Conservation (phyloP, 2,113 vertebrate genomes). For the Rattus rattus region DNA sequence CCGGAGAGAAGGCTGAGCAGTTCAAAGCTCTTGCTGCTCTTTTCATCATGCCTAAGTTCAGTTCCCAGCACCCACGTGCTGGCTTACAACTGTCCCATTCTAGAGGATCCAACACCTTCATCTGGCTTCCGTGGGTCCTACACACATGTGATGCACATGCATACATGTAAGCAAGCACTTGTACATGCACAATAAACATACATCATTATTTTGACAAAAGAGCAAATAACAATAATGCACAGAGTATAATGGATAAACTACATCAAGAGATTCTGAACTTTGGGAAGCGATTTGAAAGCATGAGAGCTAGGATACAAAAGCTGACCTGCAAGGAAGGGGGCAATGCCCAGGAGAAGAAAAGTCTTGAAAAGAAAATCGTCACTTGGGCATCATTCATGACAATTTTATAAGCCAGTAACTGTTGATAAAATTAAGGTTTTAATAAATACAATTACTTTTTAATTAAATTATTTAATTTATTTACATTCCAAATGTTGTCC, state of each 20-base stretch:
- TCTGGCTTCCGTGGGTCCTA: neutral
- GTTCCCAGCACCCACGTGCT: too few relatives aligned
- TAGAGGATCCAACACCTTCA: neutral
- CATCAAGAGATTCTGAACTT: neutral
- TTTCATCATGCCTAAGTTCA: neutral
- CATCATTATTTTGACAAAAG: neutral
- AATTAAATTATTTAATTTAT: too few relatives aligned
- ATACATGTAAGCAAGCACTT: neutral
- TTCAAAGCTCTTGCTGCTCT: neutral
- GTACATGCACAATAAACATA: neutral
- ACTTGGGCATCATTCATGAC: neutral
- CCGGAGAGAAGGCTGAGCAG: neutral
- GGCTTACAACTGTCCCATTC: neutral
- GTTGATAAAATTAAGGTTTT: neutral
- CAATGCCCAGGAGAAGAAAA: neutral
- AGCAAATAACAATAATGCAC: neutral
- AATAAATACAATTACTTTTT: neutral
- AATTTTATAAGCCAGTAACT: neutral
- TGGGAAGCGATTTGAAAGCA: neutral
- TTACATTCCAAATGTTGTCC: too few relatives aligned
- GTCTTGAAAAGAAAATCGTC: neutral
- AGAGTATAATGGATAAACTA: neutral
- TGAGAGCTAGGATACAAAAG: neutral
- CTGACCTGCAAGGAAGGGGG: neutral
- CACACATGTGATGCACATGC: neutral